Evolutionary conservation across 2,797 vertebrate genomes (phyloP).

Genomic region (Characodon lateralis): DNA sequence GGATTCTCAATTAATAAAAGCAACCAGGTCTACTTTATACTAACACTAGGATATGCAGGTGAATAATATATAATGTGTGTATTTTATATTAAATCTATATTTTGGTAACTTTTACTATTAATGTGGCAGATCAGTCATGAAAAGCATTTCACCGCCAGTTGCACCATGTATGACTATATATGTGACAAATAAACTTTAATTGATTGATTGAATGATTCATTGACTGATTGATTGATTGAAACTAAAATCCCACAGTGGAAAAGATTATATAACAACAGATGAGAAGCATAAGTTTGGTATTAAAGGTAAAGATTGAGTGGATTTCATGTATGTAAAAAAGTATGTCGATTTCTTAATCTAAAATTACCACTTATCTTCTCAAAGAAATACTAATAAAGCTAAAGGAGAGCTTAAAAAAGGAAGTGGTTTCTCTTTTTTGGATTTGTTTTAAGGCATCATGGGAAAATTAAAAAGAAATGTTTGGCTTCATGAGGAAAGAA

Average conservation of each 20-base stretch:
- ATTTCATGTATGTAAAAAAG: background rate
- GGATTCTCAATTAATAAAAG: too few relatives aligned
- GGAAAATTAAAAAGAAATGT: background rate
- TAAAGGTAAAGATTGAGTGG: background rate
- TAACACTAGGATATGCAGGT: too few relatives aligned
- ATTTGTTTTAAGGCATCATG: background rate
- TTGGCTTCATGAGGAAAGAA: background rate
- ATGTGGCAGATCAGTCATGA: too few relatives aligned
- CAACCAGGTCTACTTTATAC: too few relatives aligned
- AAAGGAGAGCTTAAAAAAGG: background rate
- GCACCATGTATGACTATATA: too few relatives aligned
- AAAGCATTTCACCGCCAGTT: too few relatives aligned
- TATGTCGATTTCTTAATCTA: background rate
- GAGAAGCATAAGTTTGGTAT: background rate
- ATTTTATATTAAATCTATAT: too few relatives aligned
- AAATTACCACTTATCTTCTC: background rate
- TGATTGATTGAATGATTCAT: too few relatives aligned
- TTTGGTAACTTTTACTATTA: too few relatives aligned
- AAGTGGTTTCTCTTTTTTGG: background rate
- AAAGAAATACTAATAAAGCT: background rate
- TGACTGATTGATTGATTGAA: background rate
- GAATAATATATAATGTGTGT: too few relatives aligned
- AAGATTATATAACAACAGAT: background rate
- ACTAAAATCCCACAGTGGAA: background rate
- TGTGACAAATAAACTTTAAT: too few relatives aligned